phyloP scores from a whole-genome alignment of 2,888 invertebrate species.

The Tricholauxania praeusta region DNA sequence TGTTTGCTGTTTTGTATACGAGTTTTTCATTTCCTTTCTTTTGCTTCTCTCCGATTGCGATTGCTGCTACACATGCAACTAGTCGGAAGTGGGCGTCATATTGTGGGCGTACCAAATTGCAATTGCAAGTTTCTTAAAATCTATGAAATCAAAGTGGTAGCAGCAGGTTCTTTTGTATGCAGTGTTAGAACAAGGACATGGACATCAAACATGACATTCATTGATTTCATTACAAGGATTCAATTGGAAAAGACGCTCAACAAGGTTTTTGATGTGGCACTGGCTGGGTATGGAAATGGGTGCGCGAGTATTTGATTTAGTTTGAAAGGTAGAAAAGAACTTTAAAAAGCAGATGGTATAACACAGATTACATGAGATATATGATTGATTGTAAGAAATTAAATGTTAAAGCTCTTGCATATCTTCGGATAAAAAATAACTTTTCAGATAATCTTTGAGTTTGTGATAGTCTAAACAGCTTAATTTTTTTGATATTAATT shows the following conservation, averaged over 20 bases:
- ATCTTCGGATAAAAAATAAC: no score
- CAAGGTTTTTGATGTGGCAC: no score
- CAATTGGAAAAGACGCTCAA: background rate
- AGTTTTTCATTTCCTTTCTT: background rate
- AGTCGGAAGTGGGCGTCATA: slow-evolving; percentile 4
- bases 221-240: slow-evolving; percentile 48
- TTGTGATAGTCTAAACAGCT: no score
- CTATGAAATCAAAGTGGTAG: slow-evolving; percentile 8
- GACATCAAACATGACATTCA: slow-evolving; percentile 52
- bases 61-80: slow-evolving; percentile 12
- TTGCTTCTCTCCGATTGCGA: background rate
- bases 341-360: no score
- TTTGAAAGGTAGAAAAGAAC: no score
- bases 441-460: no score
- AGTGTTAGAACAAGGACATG: slow-evolving; percentile 31
- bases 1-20: slow-evolving; percentile 30
- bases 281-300: no score
- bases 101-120: slow-evolving; percentile 16
- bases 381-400: no score
- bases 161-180: slow-evolving; percentile 14
- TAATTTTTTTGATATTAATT: no score
- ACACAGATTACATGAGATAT: no score
- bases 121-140: slow-evolving; percentile 8
- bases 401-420: no score
- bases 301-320: no score